These are phyloP conservation scores for Hemistola chrysoprasaria DNA, from an alignment of 2,888 invertebrate species.

Conservation along the genomic window DNA sequence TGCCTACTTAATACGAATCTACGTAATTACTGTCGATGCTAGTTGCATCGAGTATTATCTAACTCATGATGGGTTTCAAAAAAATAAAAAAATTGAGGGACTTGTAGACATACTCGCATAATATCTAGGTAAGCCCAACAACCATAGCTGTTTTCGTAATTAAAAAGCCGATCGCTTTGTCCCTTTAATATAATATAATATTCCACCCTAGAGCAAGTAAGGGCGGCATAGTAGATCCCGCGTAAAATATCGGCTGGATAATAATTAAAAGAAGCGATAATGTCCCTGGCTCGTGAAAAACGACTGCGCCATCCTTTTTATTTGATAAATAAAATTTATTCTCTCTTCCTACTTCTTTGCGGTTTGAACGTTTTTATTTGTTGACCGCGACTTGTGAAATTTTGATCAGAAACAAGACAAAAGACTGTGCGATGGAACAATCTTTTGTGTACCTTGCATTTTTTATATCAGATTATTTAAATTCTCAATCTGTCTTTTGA, in stretches of 20 bases:
- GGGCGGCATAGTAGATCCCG: slow-evolving; percentile 28
- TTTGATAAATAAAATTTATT: slow-evolving; percentile 83
- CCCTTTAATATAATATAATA: slow-evolving; percentile 1
- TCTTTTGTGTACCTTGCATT: no score
- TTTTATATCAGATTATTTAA: no score
- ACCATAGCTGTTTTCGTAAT: no score
- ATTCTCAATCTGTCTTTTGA: no score
- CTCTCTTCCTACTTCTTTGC: slow-evolving; percentile 61
- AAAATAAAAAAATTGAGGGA: no score
- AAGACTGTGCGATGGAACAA: slow-evolving; percentile 11
- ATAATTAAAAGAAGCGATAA: slow-evolving; percentile 82
- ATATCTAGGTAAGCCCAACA: no score
- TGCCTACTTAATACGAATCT: no score
- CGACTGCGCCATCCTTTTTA: slow-evolving; percentile 80
- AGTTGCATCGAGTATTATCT: no score
- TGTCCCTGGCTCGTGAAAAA: slow-evolving; percentile 78
- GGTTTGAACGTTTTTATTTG: slow-evolving; percentile 50
- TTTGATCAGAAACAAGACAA: neutral
- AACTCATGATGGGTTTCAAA: no score
- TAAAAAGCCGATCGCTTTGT: no score
- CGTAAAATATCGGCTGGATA: slow-evolving; percentile 79
- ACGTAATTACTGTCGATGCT: no score
- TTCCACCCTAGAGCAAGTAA: slow-evolving; percentile 33
- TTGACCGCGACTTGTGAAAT: slow-evolving; percentile 13
- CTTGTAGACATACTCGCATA: no score